Conservation (phyloP, 2,113 vertebrate genomes). For the Nyctereutes procyonoides region DNA sequence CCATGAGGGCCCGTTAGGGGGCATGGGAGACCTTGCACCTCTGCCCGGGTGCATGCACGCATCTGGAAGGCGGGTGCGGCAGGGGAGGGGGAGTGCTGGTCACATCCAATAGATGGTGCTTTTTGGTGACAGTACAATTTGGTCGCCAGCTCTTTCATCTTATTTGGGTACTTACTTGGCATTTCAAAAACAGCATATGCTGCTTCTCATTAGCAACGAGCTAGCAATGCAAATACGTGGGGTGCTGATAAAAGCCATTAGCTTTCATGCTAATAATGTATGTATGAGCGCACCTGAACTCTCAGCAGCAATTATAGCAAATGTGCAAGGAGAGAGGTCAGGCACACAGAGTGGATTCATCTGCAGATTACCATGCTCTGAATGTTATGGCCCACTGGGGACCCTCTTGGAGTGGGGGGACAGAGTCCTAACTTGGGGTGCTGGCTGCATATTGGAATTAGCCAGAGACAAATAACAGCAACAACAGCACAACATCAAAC, state of each 20-base stretch:
- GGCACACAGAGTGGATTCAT: too few species aligned
- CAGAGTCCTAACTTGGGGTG: background rate
- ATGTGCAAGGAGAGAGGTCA: slow-evolving; percentile 8
- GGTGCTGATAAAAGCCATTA: slow-evolving; percentile 70
- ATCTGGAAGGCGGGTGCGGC: background rate
- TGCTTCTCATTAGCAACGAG: slow-evolving; percentile 59
- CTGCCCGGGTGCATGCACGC: background rate
- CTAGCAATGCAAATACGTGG: slow-evolving; percentile 54
- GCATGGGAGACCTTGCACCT: background rate
- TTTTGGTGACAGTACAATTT: slow-evolving; percentile 9
- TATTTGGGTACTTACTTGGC: background rate
- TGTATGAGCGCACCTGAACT: background rate
- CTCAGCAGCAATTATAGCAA: background rate
- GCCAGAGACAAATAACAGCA: background rate
- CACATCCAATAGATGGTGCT: background rate
- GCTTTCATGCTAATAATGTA: background rate
- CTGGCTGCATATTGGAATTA: background rate
- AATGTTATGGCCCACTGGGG: rapidly evolving
- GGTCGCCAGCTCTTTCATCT: slow-evolving; percentile 56
- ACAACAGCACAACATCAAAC: background rate
- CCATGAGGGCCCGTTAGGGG: background rate
- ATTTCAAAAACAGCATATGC: background rate
- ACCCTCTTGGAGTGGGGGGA: rapidly evolving
- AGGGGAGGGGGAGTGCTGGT: rapidly evolving
- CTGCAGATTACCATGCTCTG: background rate